These are phyloP conservation scores for Formica exsecta DNA, from an alignment of 1,140 invertebrate species.

Conservation along the genomic window DNA sequence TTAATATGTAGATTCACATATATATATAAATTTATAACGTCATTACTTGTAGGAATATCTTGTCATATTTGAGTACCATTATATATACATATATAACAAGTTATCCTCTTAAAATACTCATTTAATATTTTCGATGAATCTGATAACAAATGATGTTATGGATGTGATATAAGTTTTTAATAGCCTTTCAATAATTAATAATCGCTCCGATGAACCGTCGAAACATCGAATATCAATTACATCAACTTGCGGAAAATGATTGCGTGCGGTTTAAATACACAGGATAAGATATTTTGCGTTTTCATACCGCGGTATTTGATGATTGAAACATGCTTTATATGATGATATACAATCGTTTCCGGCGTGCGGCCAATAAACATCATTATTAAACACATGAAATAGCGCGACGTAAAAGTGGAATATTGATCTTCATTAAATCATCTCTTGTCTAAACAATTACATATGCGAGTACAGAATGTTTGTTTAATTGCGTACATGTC, in stretches of 20 bases:
- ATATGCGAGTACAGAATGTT: conserved; percentile 5
- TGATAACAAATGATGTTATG: not conserved
- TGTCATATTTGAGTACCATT: not conserved
- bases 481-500: conserved; percentile 7
- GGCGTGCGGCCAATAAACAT: conserved; percentile 18
- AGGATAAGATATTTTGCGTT: conserved; percentile 43
- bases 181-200: conserved; percentile 20
- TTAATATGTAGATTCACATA: not conserved
- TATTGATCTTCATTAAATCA: conserved; percentile 54
- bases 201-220: not conserved
- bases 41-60: too few relatives aligned
- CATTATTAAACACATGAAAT: conserved; percentile 25
- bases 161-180: conserved; percentile 3
- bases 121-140: not conserved
- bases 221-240: conserved; percentile 16
- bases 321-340: conserved; percentile 6
- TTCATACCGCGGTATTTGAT: not conserved
- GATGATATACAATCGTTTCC: conserved; percentile 34
- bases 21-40: not conserved
- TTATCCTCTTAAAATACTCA: not conserved
- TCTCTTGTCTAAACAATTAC: conserved; percentile 5
- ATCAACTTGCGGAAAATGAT: conserved; percentile 19
- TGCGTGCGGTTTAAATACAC: not conserved
- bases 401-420: conserved; percentile 23
- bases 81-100: too few relatives aligned